Evolutionary conservation across 2,797 vertebrate genomes (phyloP).

Genomic region (Cuniculus paca): DNA sequence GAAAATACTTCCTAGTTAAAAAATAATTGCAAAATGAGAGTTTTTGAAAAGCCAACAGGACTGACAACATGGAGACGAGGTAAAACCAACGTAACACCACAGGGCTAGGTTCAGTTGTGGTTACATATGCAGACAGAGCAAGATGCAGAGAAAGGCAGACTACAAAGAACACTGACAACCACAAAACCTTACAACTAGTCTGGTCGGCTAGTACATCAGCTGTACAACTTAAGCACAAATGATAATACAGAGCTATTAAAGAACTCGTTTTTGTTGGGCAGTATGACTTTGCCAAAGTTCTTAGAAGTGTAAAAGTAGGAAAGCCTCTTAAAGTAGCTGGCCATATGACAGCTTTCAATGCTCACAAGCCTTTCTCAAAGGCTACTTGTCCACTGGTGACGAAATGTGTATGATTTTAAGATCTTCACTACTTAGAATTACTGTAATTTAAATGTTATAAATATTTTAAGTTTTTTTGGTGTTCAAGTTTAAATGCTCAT

Average conservation of each 20-base stretch:
- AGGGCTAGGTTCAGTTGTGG: not conserved
- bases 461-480: not conserved
- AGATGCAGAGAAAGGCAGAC: constrained; percentile 60
- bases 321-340: not conserved
- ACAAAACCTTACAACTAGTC: not conserved
- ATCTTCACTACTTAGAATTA: constrained; percentile 37
- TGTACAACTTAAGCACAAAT: not conserved
- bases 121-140: constrained; percentile 66
- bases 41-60: constrained; percentile 77
- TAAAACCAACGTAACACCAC: constrained; percentile 63
- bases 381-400: not conserved
- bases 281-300: constrained; percentile 30
- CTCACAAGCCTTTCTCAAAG: constrained; percentile 35
- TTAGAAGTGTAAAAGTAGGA: not conserved
- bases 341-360: not conserved
- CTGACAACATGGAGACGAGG: constrained; percentile 48
- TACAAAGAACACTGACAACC: not conserved
- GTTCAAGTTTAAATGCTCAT: not conserved
- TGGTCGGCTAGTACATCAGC: not conserved
- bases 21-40: constrained; percentile 65
- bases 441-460: constrained; percentile 19
- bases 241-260: not conserved
- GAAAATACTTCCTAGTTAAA: constrained; percentile 51
- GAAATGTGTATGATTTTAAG: constrained; percentile 29
- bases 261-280: not conserved